phyloP scores from a whole-genome alignment of 2,797 vertebrate species.

The Alectoris magna region DNA sequence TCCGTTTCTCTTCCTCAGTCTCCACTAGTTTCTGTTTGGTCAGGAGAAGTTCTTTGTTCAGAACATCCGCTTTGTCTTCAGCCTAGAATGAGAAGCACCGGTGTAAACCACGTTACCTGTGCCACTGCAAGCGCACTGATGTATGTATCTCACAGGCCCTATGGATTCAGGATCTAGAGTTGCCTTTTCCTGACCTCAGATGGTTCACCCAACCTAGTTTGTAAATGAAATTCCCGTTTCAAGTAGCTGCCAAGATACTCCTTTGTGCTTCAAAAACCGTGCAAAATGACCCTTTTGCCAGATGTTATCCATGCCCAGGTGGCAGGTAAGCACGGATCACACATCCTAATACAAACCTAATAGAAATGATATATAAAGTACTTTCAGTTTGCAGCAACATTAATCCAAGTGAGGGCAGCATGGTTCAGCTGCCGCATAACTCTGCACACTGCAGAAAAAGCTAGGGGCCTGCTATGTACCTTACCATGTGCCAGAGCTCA shows the following conservation, averaged over 20 bases:
- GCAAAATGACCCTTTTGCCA: background rate
- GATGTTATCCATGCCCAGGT: background rate
- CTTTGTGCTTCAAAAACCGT: background rate
- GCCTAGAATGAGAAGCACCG: constrained; percentile 78
- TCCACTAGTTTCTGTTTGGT: constrained; percentile 96
- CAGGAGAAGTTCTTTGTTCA: constrained; percentile 96
- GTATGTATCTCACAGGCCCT: background rate
- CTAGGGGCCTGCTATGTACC: background rate
- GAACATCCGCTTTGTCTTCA: constrained; percentile 96
- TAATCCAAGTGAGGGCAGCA: background rate
- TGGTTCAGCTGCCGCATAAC: background rate
- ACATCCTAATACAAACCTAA: background rate
- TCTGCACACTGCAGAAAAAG: background rate
- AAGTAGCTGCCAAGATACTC: background rate
- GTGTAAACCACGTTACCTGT: background rate
- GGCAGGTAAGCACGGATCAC: background rate
- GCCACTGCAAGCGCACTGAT: background rate
- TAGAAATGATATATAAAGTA: fast-evolving
- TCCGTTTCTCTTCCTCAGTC: constrained; percentile 95
- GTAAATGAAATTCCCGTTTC: background rate
- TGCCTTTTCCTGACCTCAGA: background rate
- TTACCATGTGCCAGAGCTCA: background rate
- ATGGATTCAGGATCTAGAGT: background rate
- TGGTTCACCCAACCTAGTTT: background rate
- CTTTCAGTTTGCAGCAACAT: background rate